Conservation (phyloP, 1,140 invertebrate genomes). For the Ceratosolen solmsi region DNA sequence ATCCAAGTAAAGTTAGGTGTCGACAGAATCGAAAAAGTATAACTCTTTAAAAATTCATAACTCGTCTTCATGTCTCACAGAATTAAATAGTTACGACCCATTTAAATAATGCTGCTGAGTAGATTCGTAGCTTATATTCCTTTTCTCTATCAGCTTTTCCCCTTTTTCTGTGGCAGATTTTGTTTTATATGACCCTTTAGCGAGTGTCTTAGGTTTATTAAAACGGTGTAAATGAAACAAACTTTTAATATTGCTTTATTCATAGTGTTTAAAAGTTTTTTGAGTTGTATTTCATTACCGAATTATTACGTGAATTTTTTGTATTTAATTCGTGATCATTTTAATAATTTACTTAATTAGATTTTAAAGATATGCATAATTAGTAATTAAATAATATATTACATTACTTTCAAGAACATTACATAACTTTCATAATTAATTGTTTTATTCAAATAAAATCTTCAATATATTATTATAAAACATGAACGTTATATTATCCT, state of each 20-base stretch:
- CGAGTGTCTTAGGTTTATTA: slow-evolving; percentile 62
- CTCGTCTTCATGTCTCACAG: slow-evolving; percentile 58
- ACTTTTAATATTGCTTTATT: slow-evolving; percentile 71
- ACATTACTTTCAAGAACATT: no score
- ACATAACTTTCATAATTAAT: no score
- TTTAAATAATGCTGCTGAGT: slow-evolving; percentile 56
- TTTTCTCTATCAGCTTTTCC: background rate
- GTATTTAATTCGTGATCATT: no score
- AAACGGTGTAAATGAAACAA: slow-evolving; percentile 64
- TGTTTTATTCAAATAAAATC: no score
- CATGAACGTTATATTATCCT: no score
- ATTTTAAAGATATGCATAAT: no score
- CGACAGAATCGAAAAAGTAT: background rate
- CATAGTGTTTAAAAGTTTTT: slow-evolving; percentile 68
- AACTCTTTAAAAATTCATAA: background rate
- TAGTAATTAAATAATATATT: no score
- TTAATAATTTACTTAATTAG: no score
- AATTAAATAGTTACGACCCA: slow-evolving; percentile 68
- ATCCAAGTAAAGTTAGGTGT: slow-evolving; percentile 48
- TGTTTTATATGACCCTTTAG: slow-evolving; percentile 62
- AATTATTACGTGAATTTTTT: no score
- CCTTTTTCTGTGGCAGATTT: slow-evolving; percentile 55
- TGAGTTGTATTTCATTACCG: no score
- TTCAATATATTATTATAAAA: no score
- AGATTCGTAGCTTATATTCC: slow-evolving; percentile 38